Evolutionary conservation across 1,140 invertebrate species (phyloP).

Genomic region (Saccostrea glomerata): DNA sequence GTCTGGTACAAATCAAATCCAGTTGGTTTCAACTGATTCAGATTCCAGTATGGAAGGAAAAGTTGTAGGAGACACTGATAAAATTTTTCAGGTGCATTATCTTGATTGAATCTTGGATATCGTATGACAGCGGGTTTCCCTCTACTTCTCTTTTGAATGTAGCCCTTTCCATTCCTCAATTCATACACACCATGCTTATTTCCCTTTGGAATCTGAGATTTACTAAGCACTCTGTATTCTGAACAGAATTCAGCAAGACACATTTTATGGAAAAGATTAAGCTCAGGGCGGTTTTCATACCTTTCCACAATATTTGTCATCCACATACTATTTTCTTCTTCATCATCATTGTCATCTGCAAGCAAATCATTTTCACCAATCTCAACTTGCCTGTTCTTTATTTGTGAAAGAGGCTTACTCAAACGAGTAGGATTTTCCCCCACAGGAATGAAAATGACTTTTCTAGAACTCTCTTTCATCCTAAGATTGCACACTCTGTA

Average conservation of each 20-base stretch:
- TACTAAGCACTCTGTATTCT: neutral
- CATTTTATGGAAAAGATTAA: too few relatives aligned
- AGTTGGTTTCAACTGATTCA: slow-evolving; percentile 49
- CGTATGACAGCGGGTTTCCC: too few relatives aligned
- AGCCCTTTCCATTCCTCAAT: neutral
- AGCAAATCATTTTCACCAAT: neutral
- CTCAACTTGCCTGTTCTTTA: neutral
- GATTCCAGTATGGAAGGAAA: neutral
- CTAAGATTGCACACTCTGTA: too few relatives aligned
- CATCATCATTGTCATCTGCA: neutral
- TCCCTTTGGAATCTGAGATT: neutral
- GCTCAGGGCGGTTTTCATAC: too few relatives aligned
- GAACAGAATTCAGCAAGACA: too few relatives aligned
- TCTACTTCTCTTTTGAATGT: too few relatives aligned
- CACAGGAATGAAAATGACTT: too few relatives aligned
- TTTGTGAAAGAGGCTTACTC: neutral
- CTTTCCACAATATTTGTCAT: too few relatives aligned
- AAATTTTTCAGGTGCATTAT: too few relatives aligned
- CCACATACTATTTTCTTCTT: neutral
- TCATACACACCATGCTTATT: neutral
- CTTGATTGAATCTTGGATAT: too few relatives aligned
- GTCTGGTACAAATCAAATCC: slow-evolving; percentile 45
- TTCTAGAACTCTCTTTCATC: too few relatives aligned
- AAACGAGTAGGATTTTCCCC: slow-evolving; percentile 46
- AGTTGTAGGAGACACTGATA: too few relatives aligned